Evolutionary conservation across 2,113 vertebrate species (phyloP).

Genomic region (Scalopus aquaticus): DNA sequence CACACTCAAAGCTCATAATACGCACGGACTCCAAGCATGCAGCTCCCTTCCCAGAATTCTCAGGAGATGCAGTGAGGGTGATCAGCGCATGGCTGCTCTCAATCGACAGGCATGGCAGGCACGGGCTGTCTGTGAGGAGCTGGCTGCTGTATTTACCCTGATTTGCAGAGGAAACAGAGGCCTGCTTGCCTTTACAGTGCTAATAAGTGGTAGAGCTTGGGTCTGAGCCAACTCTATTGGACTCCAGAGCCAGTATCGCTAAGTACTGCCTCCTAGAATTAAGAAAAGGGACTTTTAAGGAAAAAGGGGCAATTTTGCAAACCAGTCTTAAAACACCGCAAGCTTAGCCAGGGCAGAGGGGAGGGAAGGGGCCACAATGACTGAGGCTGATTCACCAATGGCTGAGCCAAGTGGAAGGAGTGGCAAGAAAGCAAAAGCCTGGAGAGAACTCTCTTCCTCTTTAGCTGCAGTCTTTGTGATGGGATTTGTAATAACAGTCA

Average conservation of each 20-base stretch:
- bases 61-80: background rate
- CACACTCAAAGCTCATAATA: background rate
- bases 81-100: background rate
- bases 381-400: background rate
- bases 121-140: background rate
- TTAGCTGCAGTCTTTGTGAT: background rate
- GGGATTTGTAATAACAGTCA: background rate
- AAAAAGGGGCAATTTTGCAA: background rate
- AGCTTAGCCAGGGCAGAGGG: background rate
- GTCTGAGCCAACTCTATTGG: background rate
- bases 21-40: background rate
- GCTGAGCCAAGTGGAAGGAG: background rate
- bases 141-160: background rate
- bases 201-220: background rate
- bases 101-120: background rate
- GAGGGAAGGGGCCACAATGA: background rate
- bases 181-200: rapidly evolving
- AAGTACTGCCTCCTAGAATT: background rate
- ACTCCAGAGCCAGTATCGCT: background rate
- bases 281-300: background rate
- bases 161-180: background rate
- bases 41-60: background rate
- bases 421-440: background rate
- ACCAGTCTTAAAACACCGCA: background rate
- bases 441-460: background rate